Conservation (phyloP, 2,113 vertebrate species). For the Pomatostomus ruficeps region DNA sequence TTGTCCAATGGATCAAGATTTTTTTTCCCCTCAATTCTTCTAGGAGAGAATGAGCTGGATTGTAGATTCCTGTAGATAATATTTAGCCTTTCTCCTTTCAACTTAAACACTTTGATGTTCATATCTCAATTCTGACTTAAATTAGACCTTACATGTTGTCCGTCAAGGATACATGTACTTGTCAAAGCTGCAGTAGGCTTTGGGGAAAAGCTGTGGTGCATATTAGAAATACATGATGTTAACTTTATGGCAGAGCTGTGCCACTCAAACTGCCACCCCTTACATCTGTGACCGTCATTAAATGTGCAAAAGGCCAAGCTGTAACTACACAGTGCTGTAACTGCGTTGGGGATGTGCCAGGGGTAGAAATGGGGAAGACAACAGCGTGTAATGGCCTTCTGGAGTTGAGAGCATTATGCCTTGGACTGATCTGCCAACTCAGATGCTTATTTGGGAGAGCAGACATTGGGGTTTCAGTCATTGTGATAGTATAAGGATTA, state of each 20-base stretch:
- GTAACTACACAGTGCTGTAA: background rate
- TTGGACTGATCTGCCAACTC: background rate
- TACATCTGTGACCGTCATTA: conserved; percentile 28
- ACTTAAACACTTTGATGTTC: background rate
- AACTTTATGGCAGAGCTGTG: background rate
- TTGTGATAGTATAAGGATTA: too few relatives aligned
- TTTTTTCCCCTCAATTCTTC: background rate
- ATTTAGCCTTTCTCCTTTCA: background rate
- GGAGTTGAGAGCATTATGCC: background rate
- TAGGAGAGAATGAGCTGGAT: background rate
- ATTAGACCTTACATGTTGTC: background rate
- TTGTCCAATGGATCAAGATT: background rate
- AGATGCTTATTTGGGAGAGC: background rate
- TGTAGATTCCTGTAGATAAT: background rate
- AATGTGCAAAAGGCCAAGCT: conserved; percentile 23
- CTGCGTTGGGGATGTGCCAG: conserved; percentile 6
- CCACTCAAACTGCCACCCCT: background rate
- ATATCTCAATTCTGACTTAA: background rate
- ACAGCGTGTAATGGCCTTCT: background rate
- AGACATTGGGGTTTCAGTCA: background rate
- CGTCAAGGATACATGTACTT: background rate
- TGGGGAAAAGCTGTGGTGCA: background rate
- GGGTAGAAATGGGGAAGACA: background rate
- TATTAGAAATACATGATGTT: background rate
- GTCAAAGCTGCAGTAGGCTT: background rate